Percentiles rank a stretch among this genome's conserved stretches.
Conservation (phyloP, 2,888 invertebrate species). For the Odontothrips loti region DNA sequence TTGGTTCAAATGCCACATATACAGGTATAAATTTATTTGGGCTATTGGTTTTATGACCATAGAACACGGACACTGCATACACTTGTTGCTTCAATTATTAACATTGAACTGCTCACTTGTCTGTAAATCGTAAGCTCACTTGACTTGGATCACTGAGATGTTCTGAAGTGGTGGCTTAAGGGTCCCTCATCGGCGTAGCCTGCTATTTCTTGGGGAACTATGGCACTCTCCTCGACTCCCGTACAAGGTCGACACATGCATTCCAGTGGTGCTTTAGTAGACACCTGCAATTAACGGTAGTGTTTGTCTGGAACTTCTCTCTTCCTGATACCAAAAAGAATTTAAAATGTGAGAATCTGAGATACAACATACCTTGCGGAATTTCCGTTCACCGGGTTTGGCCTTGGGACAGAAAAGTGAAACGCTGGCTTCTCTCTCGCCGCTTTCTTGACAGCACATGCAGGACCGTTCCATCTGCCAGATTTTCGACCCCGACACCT, state of each 20-base stretch:
- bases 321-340: constrained; percentile 9
- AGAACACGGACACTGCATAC: no score
- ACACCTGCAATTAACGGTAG: constrained; percentile 57
- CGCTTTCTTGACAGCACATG: constrained; percentile 93
- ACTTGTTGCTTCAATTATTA: no score
- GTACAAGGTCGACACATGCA: constrained; percentile 94
- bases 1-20: no score
- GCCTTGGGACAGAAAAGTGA: constrained; percentile 86
- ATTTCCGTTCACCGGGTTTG: constrained; percentile 77
- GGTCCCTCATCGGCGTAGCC: constrained; percentile 79
- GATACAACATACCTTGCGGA: constrained; percentile 65
- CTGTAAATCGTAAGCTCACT: no score
- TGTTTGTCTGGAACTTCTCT: not conserved
- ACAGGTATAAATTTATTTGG: no score
- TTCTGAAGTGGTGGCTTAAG: constrained; percentile 66
- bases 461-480: constrained; percentile 96
- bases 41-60: no score
- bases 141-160: not conserved
- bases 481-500: constrained; percentile 92
- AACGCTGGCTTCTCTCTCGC: constrained; percentile 84
- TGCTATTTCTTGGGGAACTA: constrained; percentile 85
- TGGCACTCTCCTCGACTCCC: constrained; percentile 78
- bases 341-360: not conserved
- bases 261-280: constrained; percentile 87
- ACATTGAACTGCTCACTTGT: not conserved